These are phyloP conservation scores for Apamea epomidion DNA, from an alignment of 2,888 invertebrate species.

Conservation along the genomic window DNA sequence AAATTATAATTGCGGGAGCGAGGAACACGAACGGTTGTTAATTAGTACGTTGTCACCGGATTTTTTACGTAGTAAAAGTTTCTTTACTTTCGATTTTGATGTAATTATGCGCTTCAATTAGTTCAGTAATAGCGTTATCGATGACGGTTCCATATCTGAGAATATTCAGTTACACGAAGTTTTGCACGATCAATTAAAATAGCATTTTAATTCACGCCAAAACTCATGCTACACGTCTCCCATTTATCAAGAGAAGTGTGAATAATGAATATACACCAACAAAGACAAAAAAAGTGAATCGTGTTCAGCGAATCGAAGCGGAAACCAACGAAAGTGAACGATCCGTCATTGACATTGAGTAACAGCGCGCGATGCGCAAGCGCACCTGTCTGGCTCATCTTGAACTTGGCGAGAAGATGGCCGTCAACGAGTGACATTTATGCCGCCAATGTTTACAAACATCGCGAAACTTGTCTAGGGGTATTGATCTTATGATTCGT, in stretches of 20 bases:
- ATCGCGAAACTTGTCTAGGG: conserved; percentile 30
- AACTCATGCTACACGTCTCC: conserved; percentile 12
- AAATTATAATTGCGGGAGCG: conserved; percentile 66
- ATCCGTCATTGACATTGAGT: conserved; percentile 85
- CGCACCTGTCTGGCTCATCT: conserved; percentile 79
- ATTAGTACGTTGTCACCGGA: conserved; percentile 46
- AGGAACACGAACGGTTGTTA: conserved; percentile 43
- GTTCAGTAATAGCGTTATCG: conserved; percentile 50
- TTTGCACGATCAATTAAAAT: conserved; percentile 34
- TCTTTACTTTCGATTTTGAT: conserved; percentile 55
- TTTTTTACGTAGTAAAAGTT: conserved; percentile 54
- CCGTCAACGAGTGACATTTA: conserved; percentile 77
- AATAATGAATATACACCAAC: conserved; percentile 9
- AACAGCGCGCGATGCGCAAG: conserved; percentile 71
- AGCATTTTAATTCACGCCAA: neutral
- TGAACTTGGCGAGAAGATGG: conserved; percentile 82
- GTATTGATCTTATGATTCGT: conserved; percentile 13
- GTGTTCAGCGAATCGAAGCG: conserved; percentile 66
- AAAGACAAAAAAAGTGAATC: conserved; percentile 38
- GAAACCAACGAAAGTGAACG: conserved; percentile 80
- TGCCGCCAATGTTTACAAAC: conserved; percentile 66
- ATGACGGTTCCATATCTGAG: conserved; percentile 38
- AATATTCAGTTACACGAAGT: neutral
- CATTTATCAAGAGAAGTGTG: conserved; percentile 31
- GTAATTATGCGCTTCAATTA: conserved; percentile 40